Evolutionary conservation across 2,888 invertebrate genomes (phyloP), one percentile per base, ranked within the genome.

Genomic region (Altica lythri): DNA sequence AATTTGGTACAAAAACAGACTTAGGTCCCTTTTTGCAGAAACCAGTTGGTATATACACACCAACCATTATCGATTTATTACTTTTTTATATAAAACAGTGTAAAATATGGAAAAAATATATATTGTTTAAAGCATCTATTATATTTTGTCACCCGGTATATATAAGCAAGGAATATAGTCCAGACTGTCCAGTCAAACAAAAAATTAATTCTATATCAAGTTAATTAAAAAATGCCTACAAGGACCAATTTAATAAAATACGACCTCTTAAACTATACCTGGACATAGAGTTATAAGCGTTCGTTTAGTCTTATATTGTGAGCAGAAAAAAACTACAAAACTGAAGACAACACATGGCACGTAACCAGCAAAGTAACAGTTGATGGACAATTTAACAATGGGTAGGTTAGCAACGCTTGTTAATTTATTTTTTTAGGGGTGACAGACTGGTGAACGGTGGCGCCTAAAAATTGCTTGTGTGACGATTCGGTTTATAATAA

Each of bases 361-460:
- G 22, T 40, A 22, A 37, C 17, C 13, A 10, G 22, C 14, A 53
- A 46, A 25, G 46, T 52, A 52, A 53, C 55, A 58, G 58, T 55
- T 50, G 58, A 59, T 44, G 42, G 46, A 55, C 43, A 59, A 50
- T 53, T 59, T 51, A 53, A 55, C 59, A 55, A 55, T 42, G 50
- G 45, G 38, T 50, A 35, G 32, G 35, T 55, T 55, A 51, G 51
- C 13, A 29, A 48, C 48, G 48, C 42, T 53, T 48, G 42, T 47
- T 53, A 53, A 47, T 47, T 47, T 34, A n/a, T n/a, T 17, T 47
- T 48, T 43, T 48, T 25, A 14, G 30, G 53, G 53, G 34, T 47
- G 53, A 32, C 30, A 48, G 48, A 43, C 47, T 42, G 22, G 34
- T 51, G 16, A 29, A 40, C 14, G 49, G 40, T 49, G 49, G 49